phyloP scores from a whole-genome alignment of 1,140 invertebrate genomes.

The Riptortus pedestris region DNA sequence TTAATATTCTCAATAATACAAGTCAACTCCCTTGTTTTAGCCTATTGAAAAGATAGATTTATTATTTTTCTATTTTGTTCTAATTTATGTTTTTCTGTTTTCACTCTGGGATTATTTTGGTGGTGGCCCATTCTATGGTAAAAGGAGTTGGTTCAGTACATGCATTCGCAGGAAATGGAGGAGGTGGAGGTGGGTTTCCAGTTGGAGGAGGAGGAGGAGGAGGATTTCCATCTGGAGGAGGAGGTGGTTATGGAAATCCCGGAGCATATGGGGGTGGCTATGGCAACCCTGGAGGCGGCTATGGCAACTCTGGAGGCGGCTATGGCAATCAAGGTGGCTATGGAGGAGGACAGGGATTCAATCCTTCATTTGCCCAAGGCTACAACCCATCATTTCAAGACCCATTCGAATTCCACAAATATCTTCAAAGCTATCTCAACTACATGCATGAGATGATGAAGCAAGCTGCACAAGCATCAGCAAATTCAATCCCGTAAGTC shows the following conservation, averaged over 20 bases:
- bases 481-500: constrained; percentile 4
- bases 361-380: not conserved
- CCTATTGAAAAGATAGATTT: too few species aligned
- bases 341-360: not conserved
- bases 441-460: constrained; percentile 5
- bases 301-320: not conserved
- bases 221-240: not conserved
- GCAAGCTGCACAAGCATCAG: not conserved
- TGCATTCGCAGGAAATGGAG: constrained; percentile 15
- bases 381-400: not conserved
- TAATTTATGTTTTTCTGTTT: too few species aligned
- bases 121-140: not conserved
- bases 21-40: too few species aligned
- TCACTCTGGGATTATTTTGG: not conserved
- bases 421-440: constrained; percentile 19
- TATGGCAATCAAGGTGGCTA: not conserved
- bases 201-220: not conserved
- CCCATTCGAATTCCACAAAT: constrained; percentile 10
- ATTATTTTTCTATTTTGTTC: too few species aligned
- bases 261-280: constrained; percentile 4
- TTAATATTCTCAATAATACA: too few species aligned
- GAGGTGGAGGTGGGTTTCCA: constrained; percentile 5
- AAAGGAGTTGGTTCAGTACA: constrained; percentile 19
- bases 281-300: not conserved
- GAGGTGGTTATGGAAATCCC: not conserved